These are phyloP conservation scores for Engystomops pustulosus DNA, from an alignment of 2,113 vertebrate species.

Conservation along the genomic window DNA sequence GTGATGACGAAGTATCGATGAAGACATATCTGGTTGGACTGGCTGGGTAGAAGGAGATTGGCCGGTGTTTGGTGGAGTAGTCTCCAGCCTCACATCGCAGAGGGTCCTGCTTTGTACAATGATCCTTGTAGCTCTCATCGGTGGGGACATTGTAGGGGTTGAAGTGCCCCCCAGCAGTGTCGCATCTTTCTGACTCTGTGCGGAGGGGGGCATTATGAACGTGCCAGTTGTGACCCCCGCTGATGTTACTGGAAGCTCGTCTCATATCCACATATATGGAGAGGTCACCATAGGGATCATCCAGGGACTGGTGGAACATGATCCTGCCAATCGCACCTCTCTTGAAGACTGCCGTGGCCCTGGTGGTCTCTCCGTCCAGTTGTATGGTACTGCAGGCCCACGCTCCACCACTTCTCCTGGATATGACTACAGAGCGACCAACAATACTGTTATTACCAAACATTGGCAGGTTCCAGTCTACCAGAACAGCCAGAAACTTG, in stretches of 20 bases:
- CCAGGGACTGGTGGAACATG: slow-evolving; percentile 71
- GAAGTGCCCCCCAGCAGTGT: slow-evolving; percentile 74
- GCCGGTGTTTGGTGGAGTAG: slow-evolving; percentile 68
- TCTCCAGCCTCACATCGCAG: slow-evolving; percentile 78
- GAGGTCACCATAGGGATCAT: slow-evolving; percentile 76
- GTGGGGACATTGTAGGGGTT: slow-evolving; percentile 72
- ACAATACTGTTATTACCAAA: slow-evolving; percentile 80
- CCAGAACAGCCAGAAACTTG: slow-evolving; percentile 56
- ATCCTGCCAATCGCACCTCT: slow-evolving; percentile 73
- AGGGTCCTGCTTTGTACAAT: slow-evolving; percentile 69
- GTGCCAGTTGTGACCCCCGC: slow-evolving; percentile 77
- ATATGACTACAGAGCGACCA: slow-evolving; percentile 78
- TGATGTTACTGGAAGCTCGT: slow-evolving; percentile 64
- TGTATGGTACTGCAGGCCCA: slow-evolving; percentile 73
- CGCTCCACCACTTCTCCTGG: slow-evolving; percentile 62
- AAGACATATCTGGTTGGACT: slow-evolving; percentile 70
- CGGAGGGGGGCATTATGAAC: slow-evolving; percentile 75
- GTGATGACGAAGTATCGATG: slow-evolving; percentile 76
- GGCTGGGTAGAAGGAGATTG: slow-evolving; percentile 63
- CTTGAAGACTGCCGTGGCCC: slow-evolving; percentile 70
- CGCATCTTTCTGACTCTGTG: slow-evolving; percentile 70
- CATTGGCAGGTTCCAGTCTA: slow-evolving; percentile 78
- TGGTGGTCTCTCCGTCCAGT: slow-evolving; percentile 69
- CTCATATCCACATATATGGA: slow-evolving; percentile 75
- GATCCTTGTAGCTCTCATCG: slow-evolving; percentile 63